These are phyloP conservation scores for Cataglyphis livida DNA, from an alignment of 2,888 invertebrate genomes.

Conservation along the genomic window DNA sequence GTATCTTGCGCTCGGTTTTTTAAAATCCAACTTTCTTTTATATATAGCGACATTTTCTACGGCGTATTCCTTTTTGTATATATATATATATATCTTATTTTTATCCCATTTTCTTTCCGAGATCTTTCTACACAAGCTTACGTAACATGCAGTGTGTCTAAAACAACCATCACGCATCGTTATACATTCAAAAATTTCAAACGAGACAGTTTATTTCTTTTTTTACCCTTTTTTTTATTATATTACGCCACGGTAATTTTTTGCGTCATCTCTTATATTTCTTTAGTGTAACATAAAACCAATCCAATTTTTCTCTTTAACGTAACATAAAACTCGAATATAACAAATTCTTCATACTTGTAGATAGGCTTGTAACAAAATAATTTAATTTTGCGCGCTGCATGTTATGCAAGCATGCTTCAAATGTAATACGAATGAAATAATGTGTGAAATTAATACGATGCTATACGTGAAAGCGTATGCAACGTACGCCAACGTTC, in stretches of 20 bases:
- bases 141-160: neutral
- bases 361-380: constrained; percentile 14
- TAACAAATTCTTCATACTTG: constrained; percentile 2
- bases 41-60: constrained; percentile 6
- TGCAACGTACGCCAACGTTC: constrained; percentile 45
- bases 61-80: constrained; percentile 49
- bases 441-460: constrained; percentile 44
- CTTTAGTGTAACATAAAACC: neutral
- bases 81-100: neutral
- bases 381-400: constrained; percentile 1
- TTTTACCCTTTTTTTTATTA: neutral
- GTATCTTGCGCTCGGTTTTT: constrained; percentile 38
- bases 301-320: neutral
- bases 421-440: neutral
- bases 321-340: neutral
- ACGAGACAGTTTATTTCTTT: neutral
- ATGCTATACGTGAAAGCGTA: constrained; percentile 50
- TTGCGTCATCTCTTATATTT: neutral
- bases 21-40: constrained; percentile 57
- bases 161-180: constrained; percentile 16
- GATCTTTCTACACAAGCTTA: constrained; percentile 3
- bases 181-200: constrained; percentile 42
- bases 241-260: neutral
- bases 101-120: constrained; percentile 9
- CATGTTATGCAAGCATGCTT: neutral